A percentile compares a stretch with the other conserved stretches of the same genome.
Evolutionary conservation across 2,888 invertebrate genomes (phyloP).

Genomic region (Elmis aenea): DNA sequence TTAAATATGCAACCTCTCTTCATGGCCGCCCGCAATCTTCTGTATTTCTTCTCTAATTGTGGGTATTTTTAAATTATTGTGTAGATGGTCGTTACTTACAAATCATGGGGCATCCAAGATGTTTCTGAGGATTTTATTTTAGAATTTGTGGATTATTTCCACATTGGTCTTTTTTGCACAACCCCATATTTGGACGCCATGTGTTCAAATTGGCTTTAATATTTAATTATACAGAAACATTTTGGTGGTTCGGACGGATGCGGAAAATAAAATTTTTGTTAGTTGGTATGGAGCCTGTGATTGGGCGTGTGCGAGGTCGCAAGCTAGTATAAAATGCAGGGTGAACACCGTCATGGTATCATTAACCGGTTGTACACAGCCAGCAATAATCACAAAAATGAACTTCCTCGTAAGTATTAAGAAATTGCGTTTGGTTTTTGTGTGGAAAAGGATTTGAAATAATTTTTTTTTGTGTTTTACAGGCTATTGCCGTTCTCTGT

Average conservation of each 20-base stretch:
- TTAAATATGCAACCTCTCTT: too few relatives aligned
- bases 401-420: conserved; percentile 14
- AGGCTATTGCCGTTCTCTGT: conserved; percentile 19
- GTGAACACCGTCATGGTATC: conserved; percentile 15
- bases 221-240: neutral
- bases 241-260: neutral
- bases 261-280: neutral
- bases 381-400: conserved; percentile 13
- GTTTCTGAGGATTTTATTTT: too few relatives aligned
- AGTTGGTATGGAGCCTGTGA: conserved; percentile 1
- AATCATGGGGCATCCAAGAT: too few relatives aligned
- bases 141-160: too few relatives aligned
- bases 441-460: neutral
- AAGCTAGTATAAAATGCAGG: conserved; percentile 22
- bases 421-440: neutral
- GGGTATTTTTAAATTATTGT: too few relatives aligned
- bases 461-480: conserved; percentile 1
- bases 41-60: too few relatives aligned
- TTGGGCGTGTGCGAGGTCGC: conserved; percentile 25
- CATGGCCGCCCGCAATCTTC: too few relatives aligned
- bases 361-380: conserved; percentile 17
- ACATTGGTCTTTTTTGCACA: too few relatives aligned
- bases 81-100: too few relatives aligned
- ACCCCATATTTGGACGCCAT: too few relatives aligned
- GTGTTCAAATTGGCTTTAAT: too few relatives aligned